Conservation (phyloP, 2,113 vertebrate species). For the Hippocampus barbouri region DNA sequence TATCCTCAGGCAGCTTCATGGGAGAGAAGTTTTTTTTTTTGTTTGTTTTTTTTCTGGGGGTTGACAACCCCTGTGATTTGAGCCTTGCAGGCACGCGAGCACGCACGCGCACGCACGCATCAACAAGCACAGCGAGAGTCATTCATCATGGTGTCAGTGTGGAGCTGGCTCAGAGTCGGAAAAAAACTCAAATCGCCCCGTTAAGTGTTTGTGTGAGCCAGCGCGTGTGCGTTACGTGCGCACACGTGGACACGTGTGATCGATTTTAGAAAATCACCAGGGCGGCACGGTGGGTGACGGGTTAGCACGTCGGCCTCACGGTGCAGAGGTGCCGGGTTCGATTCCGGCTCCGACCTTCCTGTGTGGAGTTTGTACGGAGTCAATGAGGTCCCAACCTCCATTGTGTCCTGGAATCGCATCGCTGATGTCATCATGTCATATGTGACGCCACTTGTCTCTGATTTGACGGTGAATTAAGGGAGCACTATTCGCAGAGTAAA, state of each 20-base stretch:
- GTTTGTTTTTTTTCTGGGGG: not conserved
- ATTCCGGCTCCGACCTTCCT: too few relatives aligned
- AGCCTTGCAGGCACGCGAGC: constrained; percentile 17
- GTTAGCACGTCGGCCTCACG: too few relatives aligned
- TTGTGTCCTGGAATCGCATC: not conserved
- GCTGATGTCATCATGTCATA: not conserved
- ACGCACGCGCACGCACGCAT: not conserved
- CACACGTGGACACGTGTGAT: too few relatives aligned
- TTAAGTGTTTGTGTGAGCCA: too few relatives aligned
- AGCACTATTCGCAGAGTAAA: not conserved
- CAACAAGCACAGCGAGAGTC: too few relatives aligned
- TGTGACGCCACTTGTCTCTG: not conserved
- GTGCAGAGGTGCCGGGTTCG: too few relatives aligned
- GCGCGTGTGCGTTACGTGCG: too few relatives aligned
- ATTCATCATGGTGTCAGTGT: too few relatives aligned
- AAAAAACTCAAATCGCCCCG: too few relatives aligned
- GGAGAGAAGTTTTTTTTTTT: not conserved
- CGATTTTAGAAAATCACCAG: too few relatives aligned
- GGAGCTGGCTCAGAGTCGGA: too few relatives aligned
- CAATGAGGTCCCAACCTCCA: not conserved
- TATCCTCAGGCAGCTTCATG: constrained; percentile 39
- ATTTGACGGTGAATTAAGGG: not conserved
- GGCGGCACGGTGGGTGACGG: too few relatives aligned
- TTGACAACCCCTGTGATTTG: constrained; percentile 40
- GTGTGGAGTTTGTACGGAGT: not conserved